A percentile compares a stretch with the other conserved stretches of the same genome.
Evolutionary conservation across 2,113 vertebrate genomes (phyloP).

Genomic region (Noturus placidus): DNA sequence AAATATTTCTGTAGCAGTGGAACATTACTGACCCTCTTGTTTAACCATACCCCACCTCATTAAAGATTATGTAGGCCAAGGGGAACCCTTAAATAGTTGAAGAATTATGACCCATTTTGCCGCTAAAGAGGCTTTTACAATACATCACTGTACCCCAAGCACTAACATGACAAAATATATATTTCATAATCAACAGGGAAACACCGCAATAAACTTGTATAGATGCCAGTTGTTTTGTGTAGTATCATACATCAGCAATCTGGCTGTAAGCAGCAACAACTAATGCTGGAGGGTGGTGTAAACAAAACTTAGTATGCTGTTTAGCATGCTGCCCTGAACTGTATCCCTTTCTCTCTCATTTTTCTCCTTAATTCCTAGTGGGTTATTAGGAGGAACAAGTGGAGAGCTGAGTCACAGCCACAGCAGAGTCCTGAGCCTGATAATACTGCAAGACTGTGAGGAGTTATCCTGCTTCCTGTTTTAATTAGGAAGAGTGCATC

Average conservation of each 20-base stretch:
- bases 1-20: constrained; percentile 62
- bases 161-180: neutral
- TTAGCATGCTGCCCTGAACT: neutral
- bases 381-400: constrained; percentile 29
- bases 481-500: constrained; percentile 62
- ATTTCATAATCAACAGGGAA: neutral
- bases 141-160: neutral
- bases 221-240: neutral
- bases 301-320: constrained; percentile 14
- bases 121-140: constrained; percentile 49
- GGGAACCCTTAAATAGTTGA: constrained; percentile 61
- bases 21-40: constrained; percentile 65
- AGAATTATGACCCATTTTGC: constrained; percentile 62
- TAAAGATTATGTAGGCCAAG: constrained; percentile 66
- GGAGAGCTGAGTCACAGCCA: constrained; percentile 33
- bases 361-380: neutral
- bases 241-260: constrained; percentile 34
- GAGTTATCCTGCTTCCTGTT: constrained; percentile 65
- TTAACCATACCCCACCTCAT: constrained; percentile 67
- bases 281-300: constrained; percentile 39
- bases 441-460: constrained; percentile 59
- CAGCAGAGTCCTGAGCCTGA: constrained; percentile 17
- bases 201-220: neutral
- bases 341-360: constrained; percentile 4
- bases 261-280: constrained; percentile 48